Evolutionary conservation across 2,888 invertebrate genomes (phyloP).

Genomic region (Parnassius apollo): DNA sequence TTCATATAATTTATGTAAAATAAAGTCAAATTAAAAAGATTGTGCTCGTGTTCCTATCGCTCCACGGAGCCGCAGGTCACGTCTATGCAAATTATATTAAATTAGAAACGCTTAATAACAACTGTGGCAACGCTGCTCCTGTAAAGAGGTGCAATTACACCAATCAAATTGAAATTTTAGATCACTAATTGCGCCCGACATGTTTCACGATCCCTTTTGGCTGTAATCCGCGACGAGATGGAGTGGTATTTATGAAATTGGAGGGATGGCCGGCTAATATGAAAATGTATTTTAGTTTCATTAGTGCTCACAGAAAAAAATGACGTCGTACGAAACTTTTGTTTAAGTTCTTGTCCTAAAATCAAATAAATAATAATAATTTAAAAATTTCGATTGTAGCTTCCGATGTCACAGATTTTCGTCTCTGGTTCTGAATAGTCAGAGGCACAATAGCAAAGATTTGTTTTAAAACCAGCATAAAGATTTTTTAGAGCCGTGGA

Average conservation of each 20-base stretch:
- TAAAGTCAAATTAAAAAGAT: not conserved
- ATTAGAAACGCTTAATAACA: conserved; percentile 80
- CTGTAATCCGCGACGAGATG: conserved; percentile 45
- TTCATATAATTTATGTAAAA: too few relatives aligned
- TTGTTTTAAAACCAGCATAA: too few relatives aligned
- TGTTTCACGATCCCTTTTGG: conserved; percentile 58
- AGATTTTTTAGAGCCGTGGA: too few relatives aligned
- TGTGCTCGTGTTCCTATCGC: conserved; percentile 30
- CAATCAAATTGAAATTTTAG: conserved; percentile 78
- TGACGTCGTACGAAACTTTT: not conserved
- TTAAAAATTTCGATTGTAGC: too few relatives aligned
- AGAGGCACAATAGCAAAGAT: too few relatives aligned
- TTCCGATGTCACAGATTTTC: too few relatives aligned
- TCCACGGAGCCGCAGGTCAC: conserved; percentile 55
- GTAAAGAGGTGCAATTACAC: conserved; percentile 80
- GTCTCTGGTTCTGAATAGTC: too few relatives aligned
- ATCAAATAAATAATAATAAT: too few relatives aligned
- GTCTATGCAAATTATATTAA: conserved; percentile 81
- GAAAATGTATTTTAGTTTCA: conserved; percentile 12
- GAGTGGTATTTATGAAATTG: conserved; percentile 41
- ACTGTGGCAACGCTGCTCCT: conserved; percentile 67
- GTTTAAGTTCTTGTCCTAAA: too few relatives aligned
- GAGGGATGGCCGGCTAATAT: conserved; percentile 32
- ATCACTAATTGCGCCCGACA: conserved; percentile 73
- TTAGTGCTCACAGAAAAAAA: not conserved